Evolutionary conservation across 2,797 vertebrate genomes (phyloP).

Genomic region (Balearica regulorum): DNA sequence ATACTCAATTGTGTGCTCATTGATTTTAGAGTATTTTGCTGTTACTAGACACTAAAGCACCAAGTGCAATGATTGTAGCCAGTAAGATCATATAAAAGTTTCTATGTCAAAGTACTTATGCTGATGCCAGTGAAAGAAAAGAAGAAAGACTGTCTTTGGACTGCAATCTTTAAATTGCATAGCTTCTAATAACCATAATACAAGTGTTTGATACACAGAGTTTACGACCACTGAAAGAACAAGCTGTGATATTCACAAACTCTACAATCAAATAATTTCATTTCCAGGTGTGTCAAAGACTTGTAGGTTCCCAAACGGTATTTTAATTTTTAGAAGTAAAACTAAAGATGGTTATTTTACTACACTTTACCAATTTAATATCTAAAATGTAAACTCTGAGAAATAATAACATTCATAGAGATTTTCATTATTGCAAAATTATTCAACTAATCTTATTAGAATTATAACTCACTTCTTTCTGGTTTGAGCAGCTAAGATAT

Average conservation of each 20-base stretch:
- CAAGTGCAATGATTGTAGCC: not conserved
- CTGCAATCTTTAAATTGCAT: not conserved
- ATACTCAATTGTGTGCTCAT: not conserved
- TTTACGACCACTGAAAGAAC: not conserved
- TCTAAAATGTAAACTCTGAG: not conserved
- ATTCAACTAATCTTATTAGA: not conserved
- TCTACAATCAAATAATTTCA: not conserved
- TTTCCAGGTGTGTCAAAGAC: not conserved
- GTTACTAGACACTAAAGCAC: not conserved
- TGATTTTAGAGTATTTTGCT: not conserved
- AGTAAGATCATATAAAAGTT: not conserved
- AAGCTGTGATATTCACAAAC: not conserved
- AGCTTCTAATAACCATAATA: not conserved
- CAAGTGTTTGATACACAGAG: not conserved
- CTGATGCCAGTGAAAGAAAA: not conserved
- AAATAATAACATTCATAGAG: not conserved
- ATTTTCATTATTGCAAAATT: not conserved
- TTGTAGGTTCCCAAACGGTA: not conserved
- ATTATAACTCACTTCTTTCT: not conserved
- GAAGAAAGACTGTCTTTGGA: not conserved
- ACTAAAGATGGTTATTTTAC: not conserved
- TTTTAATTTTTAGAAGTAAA: not conserved
- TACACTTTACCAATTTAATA: not conserved
- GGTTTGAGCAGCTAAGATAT: not conserved
- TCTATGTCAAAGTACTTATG: not conserved